Evolutionary conservation across 2,888 invertebrate species (phyloP), one percentile per base, ranked within the genome.

Genomic region (Galeopsomyia nigrocyanea): DNA sequence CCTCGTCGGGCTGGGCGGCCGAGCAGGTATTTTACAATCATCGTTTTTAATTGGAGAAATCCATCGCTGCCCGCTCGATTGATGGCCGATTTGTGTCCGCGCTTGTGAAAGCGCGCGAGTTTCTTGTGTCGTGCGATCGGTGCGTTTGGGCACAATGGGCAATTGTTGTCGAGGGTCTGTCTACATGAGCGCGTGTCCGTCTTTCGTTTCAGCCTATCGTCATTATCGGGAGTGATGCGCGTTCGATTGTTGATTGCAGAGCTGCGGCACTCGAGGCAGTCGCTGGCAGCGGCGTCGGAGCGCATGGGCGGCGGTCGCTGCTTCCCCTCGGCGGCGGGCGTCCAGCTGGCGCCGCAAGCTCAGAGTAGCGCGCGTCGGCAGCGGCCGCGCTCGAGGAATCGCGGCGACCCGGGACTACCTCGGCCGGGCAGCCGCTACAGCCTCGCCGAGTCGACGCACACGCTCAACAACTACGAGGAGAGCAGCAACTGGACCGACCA

Each of bases 401-500:
- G 95, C 68, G 91, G 91, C 77, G 88, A 88, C 78, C 86, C 88
- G 78, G 87, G 88, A 80, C 87, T 89, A 75, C 89, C 91, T 79
- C 88, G 92, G 82, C 94, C 94, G 69, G 92, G 93, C 83, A 94
- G 95, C 88, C 90, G 95, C 82, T 92, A 92, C 83, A 92, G 92
- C 80, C 89, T 93, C 76, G 93, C 94, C 75, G 95, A 95, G 78
- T 95, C 95, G 39, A 92, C 92, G 60, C 92, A 95, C 80, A 95
- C 94, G 58, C 89, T 95, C 82, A 95, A 92, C 83, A 92, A 94
- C 86, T 95, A 95, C 87, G 94, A 95, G 86, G 95, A 95, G 85
- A 95, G 95, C 84, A 95, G 95, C 84, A 94, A 94, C 87, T 97
- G 96, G 96, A 96, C 96, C 80, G 96, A 96, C 87, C 96, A 96